These are phyloP conservation scores for Motacilla tschutschensis DNA, from an alignment of 2,113 vertebrate genomes.

Conservation along the genomic window DNA sequence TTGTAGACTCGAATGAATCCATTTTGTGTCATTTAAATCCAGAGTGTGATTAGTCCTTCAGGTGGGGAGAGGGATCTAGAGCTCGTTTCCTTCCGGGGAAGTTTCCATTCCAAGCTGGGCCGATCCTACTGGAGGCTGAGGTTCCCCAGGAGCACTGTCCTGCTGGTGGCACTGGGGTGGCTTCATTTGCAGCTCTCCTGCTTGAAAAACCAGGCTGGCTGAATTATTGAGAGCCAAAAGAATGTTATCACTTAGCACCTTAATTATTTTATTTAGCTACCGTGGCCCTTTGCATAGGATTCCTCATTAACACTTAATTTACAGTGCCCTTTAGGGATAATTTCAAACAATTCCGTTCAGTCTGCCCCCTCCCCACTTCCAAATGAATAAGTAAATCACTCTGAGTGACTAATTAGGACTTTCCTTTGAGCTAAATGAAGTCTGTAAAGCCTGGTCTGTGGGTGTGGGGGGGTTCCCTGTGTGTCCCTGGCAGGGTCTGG, in stretches of 20 bases:
- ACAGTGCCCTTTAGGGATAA: constrained; percentile 65
- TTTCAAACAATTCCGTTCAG: constrained; percentile 59
- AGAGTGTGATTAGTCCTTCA: background rate
- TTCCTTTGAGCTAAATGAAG: constrained; percentile 49
- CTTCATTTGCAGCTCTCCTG: constrained; percentile 69
- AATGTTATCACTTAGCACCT: constrained; percentile 58
- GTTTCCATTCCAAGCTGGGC: background rate
- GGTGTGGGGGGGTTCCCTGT: background rate
- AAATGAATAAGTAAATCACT: constrained; percentile 60
- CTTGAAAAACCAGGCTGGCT: constrained; percentile 26
- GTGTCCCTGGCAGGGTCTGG: background rate
- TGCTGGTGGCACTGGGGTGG: background rate
- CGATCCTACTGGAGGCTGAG: background rate
- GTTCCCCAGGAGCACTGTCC: background rate
- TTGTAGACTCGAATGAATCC: background rate
- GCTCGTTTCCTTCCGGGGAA: background rate
- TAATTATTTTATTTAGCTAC: constrained; percentile 68
- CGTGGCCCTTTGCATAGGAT: constrained; percentile 54
- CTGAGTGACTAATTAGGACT: constrained; percentile 60
- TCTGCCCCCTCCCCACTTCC: background rate
- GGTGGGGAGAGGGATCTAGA: background rate
- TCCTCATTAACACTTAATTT: constrained; percentile 69
- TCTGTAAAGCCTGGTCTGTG: background rate
- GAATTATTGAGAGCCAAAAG: constrained; percentile 44
- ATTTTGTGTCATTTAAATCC: background rate